Percentiles rank a stretch among this genome's conserved stretches.
phyloP scores from a whole-genome alignment of 2,888 invertebrate genomes.

The Onchidella celtica region DNA sequence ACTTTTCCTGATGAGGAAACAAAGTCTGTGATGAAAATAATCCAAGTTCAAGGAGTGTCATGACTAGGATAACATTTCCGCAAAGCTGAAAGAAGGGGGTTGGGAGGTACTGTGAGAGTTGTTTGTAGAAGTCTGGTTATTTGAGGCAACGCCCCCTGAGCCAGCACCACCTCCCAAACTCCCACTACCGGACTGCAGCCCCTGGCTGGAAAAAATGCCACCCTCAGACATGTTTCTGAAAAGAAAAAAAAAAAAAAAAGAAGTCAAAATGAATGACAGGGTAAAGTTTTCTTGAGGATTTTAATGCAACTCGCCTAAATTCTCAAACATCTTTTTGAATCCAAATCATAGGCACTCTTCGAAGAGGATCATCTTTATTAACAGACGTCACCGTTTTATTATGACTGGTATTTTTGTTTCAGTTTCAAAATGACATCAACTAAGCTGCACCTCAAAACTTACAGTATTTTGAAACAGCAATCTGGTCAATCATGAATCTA shows the following conservation, averaged over 20 bases:
- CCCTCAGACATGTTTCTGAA: slow-evolving; percentile 51
- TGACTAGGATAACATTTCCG: slow-evolving; percentile 69
- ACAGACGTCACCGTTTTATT: no score
- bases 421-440: no score
- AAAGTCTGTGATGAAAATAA: slow-evolving; percentile 14
- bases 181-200: slow-evolving; percentile 7
- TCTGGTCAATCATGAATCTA: no score
- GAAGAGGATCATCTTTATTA: no score
- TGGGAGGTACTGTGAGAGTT: slow-evolving; percentile 55
- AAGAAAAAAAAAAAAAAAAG: neutral
- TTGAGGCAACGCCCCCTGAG: slow-evolving; percentile 2
- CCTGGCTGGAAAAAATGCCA: slow-evolving; percentile 22
- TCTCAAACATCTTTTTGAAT: no score
- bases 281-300: no score
- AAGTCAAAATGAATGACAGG: no score
- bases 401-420: no score
- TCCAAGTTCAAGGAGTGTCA: slow-evolving; percentile 1
- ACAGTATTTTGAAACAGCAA: no score
- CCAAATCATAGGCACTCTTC: no score
- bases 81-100: slow-evolving; percentile 69
- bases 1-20: neutral
- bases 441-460: no score
- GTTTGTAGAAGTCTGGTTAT: slow-evolving; percentile 19
- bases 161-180: neutral
- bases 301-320: no score